Conservation (phyloP, 2,888 invertebrate species). For the Drosophila paucipuncta region DNA sequence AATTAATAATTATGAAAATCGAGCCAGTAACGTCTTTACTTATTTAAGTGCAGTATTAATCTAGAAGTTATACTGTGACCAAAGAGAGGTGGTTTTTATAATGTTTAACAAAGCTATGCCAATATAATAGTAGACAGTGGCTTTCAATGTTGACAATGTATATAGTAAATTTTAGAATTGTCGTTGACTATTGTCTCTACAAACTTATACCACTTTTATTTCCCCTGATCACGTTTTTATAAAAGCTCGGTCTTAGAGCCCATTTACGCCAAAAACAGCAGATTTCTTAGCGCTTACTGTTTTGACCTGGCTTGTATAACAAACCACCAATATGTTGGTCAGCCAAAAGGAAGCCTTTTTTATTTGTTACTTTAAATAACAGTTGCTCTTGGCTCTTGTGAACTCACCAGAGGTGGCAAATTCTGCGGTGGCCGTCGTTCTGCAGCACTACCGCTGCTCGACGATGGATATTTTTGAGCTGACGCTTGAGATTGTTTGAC, state of each 20-base stretch:
- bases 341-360: background rate
- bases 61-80: background rate
- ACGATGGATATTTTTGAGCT: constrained; percentile 57
- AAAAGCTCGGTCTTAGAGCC: background rate
- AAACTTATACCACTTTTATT: background rate
- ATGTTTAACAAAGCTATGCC: background rate
- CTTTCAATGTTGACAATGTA: background rate
- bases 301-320: background rate
- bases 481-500: constrained; percentile 57
- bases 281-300: background rate
- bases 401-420: constrained; percentile 84
- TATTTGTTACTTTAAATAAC: background rate
- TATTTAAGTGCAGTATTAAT: background rate
- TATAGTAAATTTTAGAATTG: background rate
- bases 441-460: constrained; percentile 70
- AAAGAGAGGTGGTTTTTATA: background rate
- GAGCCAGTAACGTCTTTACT: background rate
- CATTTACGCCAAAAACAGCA: background rate
- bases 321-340: background rate
- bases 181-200: background rate
- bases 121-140: background rate
- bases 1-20: background rate
- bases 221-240: background rate
- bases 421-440: constrained; percentile 84
- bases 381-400: background rate